Percentiles rank a stretch among this genome's conserved stretches.
These are phyloP conservation scores for Chaetogeoica ovagalla DNA, from an alignment of 2,888 invertebrate genomes.

Conservation along the genomic window DNA sequence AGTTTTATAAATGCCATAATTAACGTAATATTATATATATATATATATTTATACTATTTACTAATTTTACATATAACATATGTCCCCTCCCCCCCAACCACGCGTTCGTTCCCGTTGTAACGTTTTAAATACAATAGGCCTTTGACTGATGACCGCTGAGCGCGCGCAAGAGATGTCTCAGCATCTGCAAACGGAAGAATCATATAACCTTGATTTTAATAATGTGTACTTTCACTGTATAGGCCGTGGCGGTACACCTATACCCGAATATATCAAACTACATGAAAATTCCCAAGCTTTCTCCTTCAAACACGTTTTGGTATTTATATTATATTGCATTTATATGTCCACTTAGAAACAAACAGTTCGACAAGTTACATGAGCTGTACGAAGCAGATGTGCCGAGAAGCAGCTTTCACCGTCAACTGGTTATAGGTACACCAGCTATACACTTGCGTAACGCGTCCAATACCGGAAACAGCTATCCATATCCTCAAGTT, in stretches of 20 bases:
- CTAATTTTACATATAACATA: too few species aligned
- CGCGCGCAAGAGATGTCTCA: neutral
- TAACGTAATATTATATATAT: too few species aligned
- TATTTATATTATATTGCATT: conserved; percentile 9
- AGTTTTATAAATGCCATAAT: too few species aligned
- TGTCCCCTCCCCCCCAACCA: neutral
- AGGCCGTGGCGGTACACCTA: neutral
- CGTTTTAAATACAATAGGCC: neutral
- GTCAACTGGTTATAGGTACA: conserved; percentile 21
- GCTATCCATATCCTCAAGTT: conserved; percentile 15
- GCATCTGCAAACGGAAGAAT: neutral
- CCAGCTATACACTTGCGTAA: conserved; percentile 36
- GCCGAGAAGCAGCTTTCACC: conserved; percentile 42
- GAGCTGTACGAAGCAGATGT: conserved; percentile 45
- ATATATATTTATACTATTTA: too few species aligned
- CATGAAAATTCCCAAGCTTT: conserved; percentile 39
- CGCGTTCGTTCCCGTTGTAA: neutral
- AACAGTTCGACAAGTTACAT: conserved; percentile 49
- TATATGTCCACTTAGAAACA: conserved; percentile 30
- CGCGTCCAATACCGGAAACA: conserved; percentile 33
- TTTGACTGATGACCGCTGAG: conserved; percentile 25
- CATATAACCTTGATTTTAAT: conserved; percentile 41
- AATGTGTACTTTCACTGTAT: conserved; percentile 28
- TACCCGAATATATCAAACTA: conserved; percentile 3
- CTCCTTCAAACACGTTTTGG: conserved; percentile 44